phyloP scores from a whole-genome alignment of 2,888 invertebrate species.

The Digitonthophagus gazella region DNA sequence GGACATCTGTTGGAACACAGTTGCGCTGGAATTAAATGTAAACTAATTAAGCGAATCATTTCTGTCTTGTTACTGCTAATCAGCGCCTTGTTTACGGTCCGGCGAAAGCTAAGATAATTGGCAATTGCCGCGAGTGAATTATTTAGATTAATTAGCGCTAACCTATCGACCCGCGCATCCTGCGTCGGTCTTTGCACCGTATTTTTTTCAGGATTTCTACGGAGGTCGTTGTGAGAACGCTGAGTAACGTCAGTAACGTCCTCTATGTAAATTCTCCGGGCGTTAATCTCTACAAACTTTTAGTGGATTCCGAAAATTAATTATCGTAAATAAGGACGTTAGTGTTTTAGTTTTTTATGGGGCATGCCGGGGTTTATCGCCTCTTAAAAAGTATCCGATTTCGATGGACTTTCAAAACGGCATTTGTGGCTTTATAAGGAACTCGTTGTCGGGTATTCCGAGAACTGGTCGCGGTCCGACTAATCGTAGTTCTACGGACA shows the following conservation, averaged over 20 bases:
- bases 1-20: background rate
- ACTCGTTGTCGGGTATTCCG: background rate
- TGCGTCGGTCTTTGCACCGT: constrained; percentile 8
- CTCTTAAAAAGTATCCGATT: background rate
- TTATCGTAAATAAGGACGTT: background rate
- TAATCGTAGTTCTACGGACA: background rate
- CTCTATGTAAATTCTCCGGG: background rate
- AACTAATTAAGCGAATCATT: constrained; percentile 10
- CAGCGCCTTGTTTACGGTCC: constrained; percentile 6
- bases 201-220: background rate
- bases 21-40: background rate
- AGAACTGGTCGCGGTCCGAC: background rate
- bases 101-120: constrained; percentile 7
- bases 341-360: background rate
- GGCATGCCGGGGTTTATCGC: background rate
- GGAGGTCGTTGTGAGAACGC: background rate
- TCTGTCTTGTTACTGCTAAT: constrained; percentile 12
- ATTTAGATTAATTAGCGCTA: constrained; percentile 13
- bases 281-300: background rate
- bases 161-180: constrained; percentile 12
- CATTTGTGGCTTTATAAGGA: background rate
- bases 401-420: background rate
- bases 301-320: background rate
- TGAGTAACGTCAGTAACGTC: background rate
- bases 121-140: constrained; percentile 5